Evolutionary conservation across 2,888 invertebrate species (phyloP).

Genomic region (Tenodera sinensis): DNA sequence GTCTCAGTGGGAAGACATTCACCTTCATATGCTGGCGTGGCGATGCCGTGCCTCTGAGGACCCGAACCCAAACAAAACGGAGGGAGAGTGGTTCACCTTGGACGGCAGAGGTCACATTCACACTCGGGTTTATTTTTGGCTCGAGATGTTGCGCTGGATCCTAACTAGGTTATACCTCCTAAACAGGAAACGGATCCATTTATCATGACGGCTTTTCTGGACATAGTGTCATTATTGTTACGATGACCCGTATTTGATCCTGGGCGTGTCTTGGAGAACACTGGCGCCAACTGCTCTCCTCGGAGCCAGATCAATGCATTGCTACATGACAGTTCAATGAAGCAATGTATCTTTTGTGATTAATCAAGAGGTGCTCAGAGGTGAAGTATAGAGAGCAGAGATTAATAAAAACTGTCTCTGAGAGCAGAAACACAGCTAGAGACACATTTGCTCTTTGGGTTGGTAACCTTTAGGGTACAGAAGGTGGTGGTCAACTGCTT

Average conservation of each 20-base stretch:
- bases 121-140: not conserved
- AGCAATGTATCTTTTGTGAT: too few relatives aligned
- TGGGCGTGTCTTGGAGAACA: not conserved
- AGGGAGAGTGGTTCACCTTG: not conserved
- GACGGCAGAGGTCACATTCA: not conserved
- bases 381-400: too few relatives aligned
- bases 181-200: not conserved
- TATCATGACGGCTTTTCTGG: not conserved
- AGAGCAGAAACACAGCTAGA: too few relatives aligned
- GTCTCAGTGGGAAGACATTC: not conserved
- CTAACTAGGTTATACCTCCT: not conserved
- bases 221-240: not conserved
- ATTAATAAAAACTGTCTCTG: too few relatives aligned
- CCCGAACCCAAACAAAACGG: not conserved
- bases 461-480: too few relatives aligned
- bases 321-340: not conserved
- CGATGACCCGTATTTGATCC: not conserved
- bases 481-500: too few relatives aligned
- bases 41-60: not conserved
- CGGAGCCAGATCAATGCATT: not conserved
- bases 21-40: not conserved
- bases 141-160: not conserved
- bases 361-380: too few relatives aligned
- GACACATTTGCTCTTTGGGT: too few relatives aligned
- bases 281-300: not conserved